Evolutionary conservation across 2,797 vertebrate species (phyloP).

Genomic region (Myotis planiceps): DNA sequence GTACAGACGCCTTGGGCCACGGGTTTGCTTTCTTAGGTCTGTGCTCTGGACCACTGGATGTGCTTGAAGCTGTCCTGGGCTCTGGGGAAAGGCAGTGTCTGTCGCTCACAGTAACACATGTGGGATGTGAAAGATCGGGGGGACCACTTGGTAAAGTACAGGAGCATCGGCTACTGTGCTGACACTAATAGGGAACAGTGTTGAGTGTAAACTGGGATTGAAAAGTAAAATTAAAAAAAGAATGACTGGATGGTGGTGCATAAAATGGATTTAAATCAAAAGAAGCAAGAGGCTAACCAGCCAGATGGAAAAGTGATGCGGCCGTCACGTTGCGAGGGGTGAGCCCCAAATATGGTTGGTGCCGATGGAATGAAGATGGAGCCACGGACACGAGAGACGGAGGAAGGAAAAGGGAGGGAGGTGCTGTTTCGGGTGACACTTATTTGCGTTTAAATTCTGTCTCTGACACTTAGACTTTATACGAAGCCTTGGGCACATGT

Average conservation of each 20-base stretch:
- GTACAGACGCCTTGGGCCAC: background rate
- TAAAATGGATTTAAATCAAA: background rate
- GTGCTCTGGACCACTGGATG: background rate
- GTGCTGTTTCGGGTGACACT: background rate
- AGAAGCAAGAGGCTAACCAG: background rate
- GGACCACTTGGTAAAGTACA: background rate
- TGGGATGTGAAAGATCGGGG: background rate
- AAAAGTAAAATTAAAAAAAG: background rate
- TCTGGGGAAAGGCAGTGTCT: background rate
- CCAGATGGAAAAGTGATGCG: background rate
- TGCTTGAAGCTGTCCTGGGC: background rate
- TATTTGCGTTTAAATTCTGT: background rate
- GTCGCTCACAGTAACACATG: background rate
- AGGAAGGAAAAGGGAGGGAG: background rate
- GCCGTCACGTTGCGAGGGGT: background rate
- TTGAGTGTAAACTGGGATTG: background rate
- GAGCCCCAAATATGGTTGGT: background rate
- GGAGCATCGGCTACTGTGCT: background rate
- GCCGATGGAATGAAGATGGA: background rate
- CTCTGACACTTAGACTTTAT: background rate
- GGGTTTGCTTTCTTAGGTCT: background rate
- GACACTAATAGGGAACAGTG: background rate
- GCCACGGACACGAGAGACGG: rapidly evolving
- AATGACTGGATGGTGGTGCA: background rate
- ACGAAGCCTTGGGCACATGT: background rate